Conservation (phyloP, 2,797 vertebrate species). For the Trachops cirrhosus region DNA sequence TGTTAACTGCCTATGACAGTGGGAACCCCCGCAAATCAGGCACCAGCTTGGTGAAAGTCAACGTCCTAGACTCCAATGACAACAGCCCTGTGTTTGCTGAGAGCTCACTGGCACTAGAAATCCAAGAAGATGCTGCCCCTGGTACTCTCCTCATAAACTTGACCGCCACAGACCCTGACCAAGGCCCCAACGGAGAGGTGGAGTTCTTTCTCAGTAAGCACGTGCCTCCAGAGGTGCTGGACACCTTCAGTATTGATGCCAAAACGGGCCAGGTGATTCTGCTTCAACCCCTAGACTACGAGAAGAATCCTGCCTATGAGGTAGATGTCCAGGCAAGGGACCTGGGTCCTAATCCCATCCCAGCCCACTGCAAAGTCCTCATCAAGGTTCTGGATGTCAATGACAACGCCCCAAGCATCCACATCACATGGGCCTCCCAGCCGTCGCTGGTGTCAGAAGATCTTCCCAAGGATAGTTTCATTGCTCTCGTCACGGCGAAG, state of each 20-base stretch:
- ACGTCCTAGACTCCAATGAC: slow-evolving; percentile 93
- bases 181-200: slow-evolving; percentile 93
- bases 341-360: slow-evolving; percentile 90
- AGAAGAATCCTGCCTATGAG: slow-evolving; percentile 87
- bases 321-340: slow-evolving; percentile 91
- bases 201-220: slow-evolving; percentile 93
- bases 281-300: slow-evolving; percentile 88
- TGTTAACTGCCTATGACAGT: slow-evolving; percentile 89
- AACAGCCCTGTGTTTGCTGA: slow-evolving; percentile 93
- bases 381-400: slow-evolving; percentile 91
- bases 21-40: slow-evolving; percentile 91
- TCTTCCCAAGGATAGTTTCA: slow-evolving; percentile 89
- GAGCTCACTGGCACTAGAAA: slow-evolving; percentile 85
- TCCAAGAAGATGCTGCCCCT: slow-evolving; percentile 87
- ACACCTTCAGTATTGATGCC: slow-evolving; percentile 86
- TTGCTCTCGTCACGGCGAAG: slow-evolving; percentile 90
- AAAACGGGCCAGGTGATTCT: slow-evolving; percentile 87
- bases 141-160: slow-evolving; percentile 90
- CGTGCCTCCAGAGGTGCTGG: slow-evolving; percentile 84
- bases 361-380: slow-evolving; percentile 92
- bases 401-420: slow-evolving; percentile 90
- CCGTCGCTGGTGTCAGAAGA: slow-evolving; percentile 87
- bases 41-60: slow-evolving; percentile 88
- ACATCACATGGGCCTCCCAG: slow-evolving; percentile 87
- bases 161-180: slow-evolving; percentile 91